Evolutionary conservation across 2,797 vertebrate genomes (phyloP).

Genomic region (Moxostoma hubbsi): DNA sequence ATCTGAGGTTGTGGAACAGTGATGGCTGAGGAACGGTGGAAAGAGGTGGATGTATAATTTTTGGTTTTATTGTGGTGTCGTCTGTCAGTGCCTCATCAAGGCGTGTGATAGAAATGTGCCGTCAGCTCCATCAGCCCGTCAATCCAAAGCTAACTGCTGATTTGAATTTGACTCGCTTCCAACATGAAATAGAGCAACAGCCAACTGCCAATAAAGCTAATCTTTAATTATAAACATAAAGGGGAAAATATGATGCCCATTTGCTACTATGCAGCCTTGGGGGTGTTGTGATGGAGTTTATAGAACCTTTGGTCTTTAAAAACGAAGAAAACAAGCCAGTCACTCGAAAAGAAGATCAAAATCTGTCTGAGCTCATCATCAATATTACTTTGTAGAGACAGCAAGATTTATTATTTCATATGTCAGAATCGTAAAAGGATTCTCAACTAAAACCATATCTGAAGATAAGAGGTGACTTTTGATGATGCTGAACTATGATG

Average conservation of each 20-base stretch:
- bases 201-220: constrained; percentile 65
- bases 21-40: neutral
- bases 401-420: neutral
- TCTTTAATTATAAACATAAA: constrained; percentile 56
- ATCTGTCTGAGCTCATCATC: constrained; percentile 8
- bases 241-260: constrained; percentile 28
- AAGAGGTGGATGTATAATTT: neutral
- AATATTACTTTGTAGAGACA: neutral
- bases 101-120: constrained; percentile 62
- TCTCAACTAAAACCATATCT: neutral
- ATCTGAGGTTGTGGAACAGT: neutral
- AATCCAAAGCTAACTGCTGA: constrained; percentile 63
- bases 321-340: neutral
- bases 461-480: neutral
- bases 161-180: constrained; percentile 69
- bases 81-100: constrained; percentile 44
- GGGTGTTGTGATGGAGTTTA: constrained; percentile 45
- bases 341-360: neutral
- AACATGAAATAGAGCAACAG: constrained; percentile 55
- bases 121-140: constrained; percentile 60
- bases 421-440: neutral
- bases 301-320: constrained; percentile 21
- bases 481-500: neutral
- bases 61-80: constrained; percentile 51
- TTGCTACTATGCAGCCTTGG: constrained; percentile 51